Base-by-base conservation (phyloP, 2,113 vertebrate genomes). In the Amphiprion ocellaris region DNA sequence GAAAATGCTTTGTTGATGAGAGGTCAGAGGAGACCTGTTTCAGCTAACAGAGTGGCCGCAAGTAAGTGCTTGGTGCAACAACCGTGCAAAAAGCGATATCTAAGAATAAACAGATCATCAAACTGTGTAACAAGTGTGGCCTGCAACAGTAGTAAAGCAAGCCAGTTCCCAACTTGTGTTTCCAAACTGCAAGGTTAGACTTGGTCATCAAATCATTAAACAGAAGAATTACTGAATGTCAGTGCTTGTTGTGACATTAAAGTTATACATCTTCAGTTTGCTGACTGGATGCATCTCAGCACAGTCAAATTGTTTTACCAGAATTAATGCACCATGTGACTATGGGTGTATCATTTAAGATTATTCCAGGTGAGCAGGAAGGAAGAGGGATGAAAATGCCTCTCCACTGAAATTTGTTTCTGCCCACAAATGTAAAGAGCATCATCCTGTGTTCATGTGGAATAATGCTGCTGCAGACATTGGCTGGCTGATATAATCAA, bases 1-100 rank as follows among this genome's bases (percentile, higher is more conserved):
- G 14, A 79, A 75, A 79, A 84, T 23, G 61, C 30, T 75, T 65
- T 79, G 79, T 71, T 86, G 85, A 88, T 79, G 68, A 81, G 77
- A 83, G 70, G 79, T 85, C 71, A 85, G 61, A 66, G 47, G 44
- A 68, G 46, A 85, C 37, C 50, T 78, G 71, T 46, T 75, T 56
- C 26, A 56, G 61, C 30, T 64, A 54, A 82, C 17, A 69, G 23
- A 65, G 65, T 70, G 64, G 39, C 52, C 74, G 54, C 69, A 53
- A 81, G 37, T 24, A 74, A 54, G 19, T 28, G 28, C 53, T 59
- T 30, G 58, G 44, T 74, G 64, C 64, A 70, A 54, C 28, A 58
- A 39, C 19, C 4, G 21, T 21, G 61, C 66, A 54, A 72, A 55
- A 78, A 70, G 11, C 66, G 21, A 17, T 10, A 47, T 76, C 54